Conservation (phyloP, 2,797 vertebrate genomes). For the Hapalemur alaotrensis region DNA sequence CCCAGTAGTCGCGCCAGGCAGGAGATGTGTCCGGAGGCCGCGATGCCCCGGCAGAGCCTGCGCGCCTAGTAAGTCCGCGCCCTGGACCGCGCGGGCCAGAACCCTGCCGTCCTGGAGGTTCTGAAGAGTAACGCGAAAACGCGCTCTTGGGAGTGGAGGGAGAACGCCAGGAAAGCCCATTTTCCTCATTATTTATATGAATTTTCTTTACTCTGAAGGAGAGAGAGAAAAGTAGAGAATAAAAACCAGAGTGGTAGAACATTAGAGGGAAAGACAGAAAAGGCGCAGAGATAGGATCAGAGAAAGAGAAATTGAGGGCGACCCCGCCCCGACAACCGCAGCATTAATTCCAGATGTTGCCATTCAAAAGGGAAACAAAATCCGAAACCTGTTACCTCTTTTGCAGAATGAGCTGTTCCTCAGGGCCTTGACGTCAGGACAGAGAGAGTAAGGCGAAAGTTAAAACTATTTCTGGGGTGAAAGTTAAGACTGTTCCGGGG, state of each 20-base stretch:
- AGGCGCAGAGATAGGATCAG: neutral
- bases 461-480: neutral
- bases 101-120: neutral
- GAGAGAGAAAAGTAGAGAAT: neutral
- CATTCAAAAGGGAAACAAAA: slow-evolving; percentile 47
- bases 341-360: slow-evolving; percentile 11
- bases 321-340: neutral
- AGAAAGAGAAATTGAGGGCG: neutral
- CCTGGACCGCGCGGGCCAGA: neutral
- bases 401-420: neutral
- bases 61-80: neutral
- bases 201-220: slow-evolving; percentile 37
- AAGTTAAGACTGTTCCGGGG: neutral
- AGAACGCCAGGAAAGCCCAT: neutral
- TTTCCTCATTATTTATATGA: slow-evolving; percentile 25
- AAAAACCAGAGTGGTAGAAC: neutral
- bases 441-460: neutral
- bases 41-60: neutral
- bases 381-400: slow-evolving; percentile 68
- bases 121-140: neutral
- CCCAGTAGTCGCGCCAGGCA: neutral
- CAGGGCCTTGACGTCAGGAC: slow-evolving; percentile 53
- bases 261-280: neutral
- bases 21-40: neutral
- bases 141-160: neutral